Base-by-base conservation (phyloP, 1,140 invertebrate genomes). In the Anagrus nilaparvatae region DNA sequence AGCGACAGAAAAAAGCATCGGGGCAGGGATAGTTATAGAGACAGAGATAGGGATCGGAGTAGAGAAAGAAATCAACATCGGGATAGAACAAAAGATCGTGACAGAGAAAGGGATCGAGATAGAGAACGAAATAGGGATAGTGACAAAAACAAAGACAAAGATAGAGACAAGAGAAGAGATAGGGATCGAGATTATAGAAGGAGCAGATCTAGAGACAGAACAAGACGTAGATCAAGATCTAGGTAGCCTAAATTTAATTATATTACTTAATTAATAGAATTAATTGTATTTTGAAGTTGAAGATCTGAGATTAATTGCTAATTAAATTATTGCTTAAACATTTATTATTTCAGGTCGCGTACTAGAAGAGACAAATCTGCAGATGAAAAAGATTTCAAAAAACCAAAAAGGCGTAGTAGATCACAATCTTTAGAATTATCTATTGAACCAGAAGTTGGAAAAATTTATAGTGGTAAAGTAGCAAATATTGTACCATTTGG, bases 401-500 rank as follows among this genome's bases (percentile, higher is more conserved):
- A 35, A 21, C 33, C 1, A 35, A 49, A 62, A 63, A 54, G 55
- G 62, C 39, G 42, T 31, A 45, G 54, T 27, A 40, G 46, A 30
- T 61, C 58, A 1, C 49, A 52, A 28, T 64, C 62, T 0, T 44
- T 67, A n/a, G 63, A 67, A 25, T 47, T 71, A 5, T 56, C 60
- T 0, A 47, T 63, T 12, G 63, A 72, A 43, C 68, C 71, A 14
- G 71, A 73, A 57, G 50, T 75, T 13, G 65, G 64, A 3, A 68
- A 88, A 74, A 94, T 98, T 54, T 98, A 97, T 61, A 75, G 78
- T 49, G 96, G 93, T 1, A 86, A 91, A 69, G 89, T 99, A 0
- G 88, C 88, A 5, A 97, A 93, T 55, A 87, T 98, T 47, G 90
- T 97, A 20, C 80, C 87, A 24, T 99, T 98, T 72, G 97, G 96